Evolutionary conservation across 2,888 invertebrate genomes (phyloP), one percentile per base, ranked within the genome.

Genomic region (Calameuta pallipes): DNA sequence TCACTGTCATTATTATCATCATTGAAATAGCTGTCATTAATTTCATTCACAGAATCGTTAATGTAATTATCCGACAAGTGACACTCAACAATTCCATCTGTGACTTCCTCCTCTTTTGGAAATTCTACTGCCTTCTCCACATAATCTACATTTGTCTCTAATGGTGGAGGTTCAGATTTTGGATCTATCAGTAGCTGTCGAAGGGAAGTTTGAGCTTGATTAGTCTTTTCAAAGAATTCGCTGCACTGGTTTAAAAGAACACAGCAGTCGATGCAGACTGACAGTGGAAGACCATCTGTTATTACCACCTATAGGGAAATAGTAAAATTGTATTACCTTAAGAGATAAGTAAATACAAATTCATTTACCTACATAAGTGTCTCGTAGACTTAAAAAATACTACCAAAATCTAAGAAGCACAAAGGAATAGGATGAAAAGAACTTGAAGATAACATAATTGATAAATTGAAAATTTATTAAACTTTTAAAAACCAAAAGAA

Each of bases 261-360:
- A 79, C 90, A 92, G 81, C 92, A 92, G 56, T 92, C 92, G 78
- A 91, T 84, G 78, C 92, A 92, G 13, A 92, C 87, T 73, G 86
- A 85, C 74, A 92, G 88, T 9, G 92, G 92, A 37, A 92, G 86
- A 70, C 84, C 85, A 80, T 92, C 92, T 23, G 87, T 91, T 69
- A 88, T 82, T 68, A 89, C 83, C 80, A 92, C 83, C 92, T 92
- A 23, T 23, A 71, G 80, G 6, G 83, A 82, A 56, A 11, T 69
- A n/a, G 76, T 78, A 71, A 23, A 71, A 71, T 12, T 33, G n/a
- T 71, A 34, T 77, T 30, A 36, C 41, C 74, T 70, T 36, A 71
- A 73, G 56, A 71, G n/a, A 75, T 77, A 36, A 37, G n/a, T 33
- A 69, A 41, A 74, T 23, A 56, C 2, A 23, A 56, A 56, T 56